A percentile compares a stretch with the other conserved stretches of the same genome.
These are phyloP conservation scores for Riptortus pedestris DNA, from an alignment of 1,140 invertebrate genomes.

Conservation along the genomic window DNA sequence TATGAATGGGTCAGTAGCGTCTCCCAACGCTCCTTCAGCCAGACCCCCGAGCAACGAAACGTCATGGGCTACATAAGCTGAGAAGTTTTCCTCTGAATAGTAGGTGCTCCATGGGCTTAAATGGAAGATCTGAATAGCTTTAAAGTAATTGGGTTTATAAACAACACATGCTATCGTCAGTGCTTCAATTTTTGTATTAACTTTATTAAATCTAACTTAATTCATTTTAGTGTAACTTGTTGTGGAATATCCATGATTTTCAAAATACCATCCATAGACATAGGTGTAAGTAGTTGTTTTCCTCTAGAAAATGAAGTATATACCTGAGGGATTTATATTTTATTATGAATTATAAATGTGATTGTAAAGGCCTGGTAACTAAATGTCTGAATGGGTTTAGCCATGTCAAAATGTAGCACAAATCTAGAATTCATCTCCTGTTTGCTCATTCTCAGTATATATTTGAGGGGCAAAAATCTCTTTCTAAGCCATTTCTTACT, in stretches of 20 bases:
- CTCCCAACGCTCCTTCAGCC: not conserved
- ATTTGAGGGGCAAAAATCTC: no score
- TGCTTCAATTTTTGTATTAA: not conserved
- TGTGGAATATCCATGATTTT: not conserved
- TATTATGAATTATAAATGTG: no score
- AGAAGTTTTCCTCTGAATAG: not conserved
- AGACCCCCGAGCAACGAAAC: constrained; percentile 3
- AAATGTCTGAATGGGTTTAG: no score
- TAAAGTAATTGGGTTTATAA: not conserved
- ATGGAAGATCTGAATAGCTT: not conserved
- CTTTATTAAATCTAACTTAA: not conserved
- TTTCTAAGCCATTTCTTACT: no score
- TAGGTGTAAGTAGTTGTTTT: no score
- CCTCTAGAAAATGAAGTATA: no score
- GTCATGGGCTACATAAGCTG: not conserved
- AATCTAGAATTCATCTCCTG: no score
- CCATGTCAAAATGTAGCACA: no score
- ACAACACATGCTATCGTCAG: not conserved
- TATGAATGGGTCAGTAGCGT: not conserved
- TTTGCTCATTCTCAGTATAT: no score
- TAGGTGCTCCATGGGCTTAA: not conserved
- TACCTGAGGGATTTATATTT: no score
- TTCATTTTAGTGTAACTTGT: not conserved
- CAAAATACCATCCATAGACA: not conserved
- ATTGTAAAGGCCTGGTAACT: no score